Base-by-base conservation (phyloP, 2,888 invertebrate genomes). In the Drosophila prostipennis region DNA sequence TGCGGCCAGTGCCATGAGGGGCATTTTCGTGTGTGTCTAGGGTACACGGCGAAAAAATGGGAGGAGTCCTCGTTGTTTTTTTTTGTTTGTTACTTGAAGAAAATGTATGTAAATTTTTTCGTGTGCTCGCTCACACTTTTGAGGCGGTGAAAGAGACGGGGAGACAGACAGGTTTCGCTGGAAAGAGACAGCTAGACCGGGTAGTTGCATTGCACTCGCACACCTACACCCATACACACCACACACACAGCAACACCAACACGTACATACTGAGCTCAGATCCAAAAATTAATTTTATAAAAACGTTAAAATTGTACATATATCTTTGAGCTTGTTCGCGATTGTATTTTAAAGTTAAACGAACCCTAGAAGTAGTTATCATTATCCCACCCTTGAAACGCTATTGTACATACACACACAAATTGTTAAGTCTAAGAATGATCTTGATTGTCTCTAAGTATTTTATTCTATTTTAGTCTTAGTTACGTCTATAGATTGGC, bases 21-120 rank as follows among this genome's bases (percentile, higher is more conserved):
- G 89, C 56, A 90, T 90, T 59, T 90, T 90, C 72, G 90, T 90
- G 68, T 90, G 90, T 70, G 90, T 90, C 71, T 90, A 78, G 72
- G 57, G 57, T 55, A 8, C 42, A 49, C 42, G 37, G 14, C 14
- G 39, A 26, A 37, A 36, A 67, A 14, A 29, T 61, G 80, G 80
- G 87, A 72, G 81, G 81, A 83, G 81, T 54, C 42, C 40, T 85
- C 81, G 73, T 61, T 61, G 55, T 77, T 65, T 76, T 60, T 79
- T 74, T 74, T 29, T 6, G 6, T 29, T 29, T 64, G 70, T 63
- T 56, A 55, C 54, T 78, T 77, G 46, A 61, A 46, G 68, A 72
- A 79, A 84, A 82, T 26, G 26, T 26, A 80, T 79, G 77, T 80
- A 83, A 77, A 76, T 78, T 76, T 65, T n/a, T 63, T 74, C 76